Evolutionary conservation across 2,113 vertebrate genomes (phyloP), one percentile per base, ranked within the genome.

Genomic region (Panurus biarmicus): DNA sequence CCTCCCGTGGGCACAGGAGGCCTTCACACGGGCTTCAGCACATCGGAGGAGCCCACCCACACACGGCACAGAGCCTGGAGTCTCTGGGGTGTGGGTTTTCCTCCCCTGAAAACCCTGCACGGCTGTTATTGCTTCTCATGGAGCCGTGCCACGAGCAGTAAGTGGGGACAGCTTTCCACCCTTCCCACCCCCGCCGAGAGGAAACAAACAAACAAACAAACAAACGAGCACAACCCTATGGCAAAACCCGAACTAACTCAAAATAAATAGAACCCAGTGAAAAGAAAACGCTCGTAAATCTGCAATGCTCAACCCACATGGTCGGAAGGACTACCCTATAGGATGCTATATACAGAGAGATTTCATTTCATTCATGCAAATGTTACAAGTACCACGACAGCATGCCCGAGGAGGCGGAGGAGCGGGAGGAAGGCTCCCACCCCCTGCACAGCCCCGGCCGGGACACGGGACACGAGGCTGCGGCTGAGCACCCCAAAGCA

Each of bases 261-360:
- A 89, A 96, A 94, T 88, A 96, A 96, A 95, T 96, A 95, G 94
- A 95, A 82, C 85, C 64, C 44, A 15, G 96, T 96, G 95, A 94
- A 97, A 97, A 92, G 83, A 85, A 96, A 97, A 94, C 60, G 51
- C 89, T 85, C 56, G 89, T 71, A 80, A 42, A 80, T 97, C 96
- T 96, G 97, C 97, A 94, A 91, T 92, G 97, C 96, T 98, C 96
- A 94, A 89, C 95, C 95, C 94, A 89, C 92, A 44, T 48, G 73
- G 94, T 67, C 86, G 91, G 95, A 81, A 96, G 97, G 97, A 96
- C 97, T 96, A 95, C 71, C 53, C 97, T 98, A 96, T 77, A 93
- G 97, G 97, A 96, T 95, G 96, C 97, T 98, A 98, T 98, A 96
- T 98, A 98, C 97, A 98, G 96, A 71, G 85, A 97, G 84, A 31